Conservation (phyloP, 2,797 vertebrate genomes). For the Rhinogobio ventralis region DNA sequence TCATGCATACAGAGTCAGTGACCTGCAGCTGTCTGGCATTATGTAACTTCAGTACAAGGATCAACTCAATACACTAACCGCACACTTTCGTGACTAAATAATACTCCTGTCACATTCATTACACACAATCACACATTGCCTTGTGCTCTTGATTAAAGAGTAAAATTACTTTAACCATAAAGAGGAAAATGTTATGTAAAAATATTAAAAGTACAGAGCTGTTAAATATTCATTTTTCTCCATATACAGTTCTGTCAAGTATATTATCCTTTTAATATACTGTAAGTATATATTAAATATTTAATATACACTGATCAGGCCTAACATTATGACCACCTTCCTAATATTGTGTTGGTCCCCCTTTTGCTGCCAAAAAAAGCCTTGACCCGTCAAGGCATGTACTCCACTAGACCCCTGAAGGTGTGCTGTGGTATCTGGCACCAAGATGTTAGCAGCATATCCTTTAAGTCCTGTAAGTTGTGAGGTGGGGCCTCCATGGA, state of each 20-base stretch:
- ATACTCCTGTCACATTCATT: background rate
- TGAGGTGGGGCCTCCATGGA: too few species aligned
- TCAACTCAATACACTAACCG: background rate
- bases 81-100: conserved; percentile 2
- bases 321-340: too few species aligned
- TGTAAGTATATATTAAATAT: background rate
- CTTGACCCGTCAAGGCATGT: too few species aligned
- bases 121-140: background rate
- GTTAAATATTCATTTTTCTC: background rate
- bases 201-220: background rate
- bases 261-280: background rate
- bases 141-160: background rate
- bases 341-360: too few species aligned
- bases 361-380: too few species aligned
- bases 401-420: too few species aligned
- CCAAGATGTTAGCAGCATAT: too few species aligned
- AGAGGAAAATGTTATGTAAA: background rate
- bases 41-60: conserved; percentile 55
- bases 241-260: background rate
- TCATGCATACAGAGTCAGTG: conserved; percentile 11
- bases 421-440: too few species aligned
- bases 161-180: background rate
- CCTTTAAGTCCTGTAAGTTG: too few species aligned
- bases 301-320: background rate
- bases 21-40: conserved; percentile 59